Base-by-base conservation (phyloP, 2,888 invertebrate genomes). In the Thereva unica region DNA sequence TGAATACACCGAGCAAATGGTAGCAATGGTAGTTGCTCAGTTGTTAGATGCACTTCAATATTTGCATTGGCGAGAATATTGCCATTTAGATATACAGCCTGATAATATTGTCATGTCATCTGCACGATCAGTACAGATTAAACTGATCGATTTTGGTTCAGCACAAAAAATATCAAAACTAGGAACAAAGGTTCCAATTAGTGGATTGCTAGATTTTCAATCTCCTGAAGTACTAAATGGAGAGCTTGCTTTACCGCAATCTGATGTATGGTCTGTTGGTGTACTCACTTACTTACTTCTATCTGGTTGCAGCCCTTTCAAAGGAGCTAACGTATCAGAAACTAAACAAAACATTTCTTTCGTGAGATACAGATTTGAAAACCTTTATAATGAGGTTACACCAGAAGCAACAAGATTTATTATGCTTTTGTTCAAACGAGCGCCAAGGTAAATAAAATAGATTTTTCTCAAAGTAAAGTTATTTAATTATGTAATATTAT, bases 241-340 rank as follows among this genome's bases (percentile, higher is more conserved):
- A 77, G 95, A 96, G 80, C 88, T 91, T 5, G 91, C 94, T 41
- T 92, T 89, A 79, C 91, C 91, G 2, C 93, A 94, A 78, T 91
- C 93, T 3, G 99, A 99, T 82, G 89, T 98, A 74, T 99, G 98
- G 99, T 91, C 93, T 23, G 86, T 98, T 59, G 98, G 97, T 63
- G 93, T 93, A 8, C 83, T 98, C 5, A 85, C 93, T 0, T 99
- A 98, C 82, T 85, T 97, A 50, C 85, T 99, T 83, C 82, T 99
- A 71, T 96, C 96, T 4, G 98, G 97, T 10, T 89, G 87, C 67
- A 91, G 96, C 64, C 96, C 98, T 54, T 99, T 95, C 88, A 85
- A 86, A 68, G 97, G 95, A 3, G 83, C 83, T 3, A 89, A 90
- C 73, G 89, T 90, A 67, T 85, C 88, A 23, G 96, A 97, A 80